Percentiles rank a stretch among this genome's conserved stretches.
phyloP scores from a whole-genome alignment of 2,797 vertebrate genomes.

The Vespertilio murinus region DNA sequence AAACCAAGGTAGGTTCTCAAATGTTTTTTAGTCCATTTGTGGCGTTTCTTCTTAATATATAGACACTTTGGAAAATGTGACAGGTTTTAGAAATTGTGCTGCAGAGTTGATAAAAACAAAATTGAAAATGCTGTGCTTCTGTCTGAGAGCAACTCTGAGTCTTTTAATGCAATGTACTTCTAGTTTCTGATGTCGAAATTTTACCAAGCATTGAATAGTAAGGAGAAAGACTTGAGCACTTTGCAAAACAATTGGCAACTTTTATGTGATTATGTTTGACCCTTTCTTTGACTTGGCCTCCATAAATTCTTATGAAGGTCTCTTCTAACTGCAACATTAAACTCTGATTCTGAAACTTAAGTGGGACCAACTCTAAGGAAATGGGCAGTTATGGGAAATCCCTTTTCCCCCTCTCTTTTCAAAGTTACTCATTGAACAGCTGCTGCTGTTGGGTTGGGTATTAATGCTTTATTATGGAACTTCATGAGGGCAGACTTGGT shows the following conservation, averaged over 20 bases:
- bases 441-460: background rate
- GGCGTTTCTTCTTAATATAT: slow-evolving; percentile 2
- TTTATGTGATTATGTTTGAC: background rate
- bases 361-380: background rate
- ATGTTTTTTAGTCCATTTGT: background rate
- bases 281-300: background rate
- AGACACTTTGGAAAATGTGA: slow-evolving; percentile 2
- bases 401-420: background rate
- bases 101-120: slow-evolving; percentile 4
- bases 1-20: background rate
- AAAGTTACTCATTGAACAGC: background rate
- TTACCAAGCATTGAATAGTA: background rate
- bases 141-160: background rate
- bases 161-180: background rate
- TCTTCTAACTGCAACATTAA: background rate
- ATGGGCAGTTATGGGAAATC: background rate
- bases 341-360: slow-evolving; percentile 1
- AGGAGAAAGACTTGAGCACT: background rate
- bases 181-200: slow-evolving; percentile 12
- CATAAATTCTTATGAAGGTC: background rate
- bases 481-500: background rate
- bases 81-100: slow-evolving; percentile 46
- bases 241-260: slow-evolving; percentile 20
- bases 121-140: background rate
- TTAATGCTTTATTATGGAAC: background rate